Base-by-base conservation (phyloP, 2,797 vertebrate genomes). In the Nasua narica region DNA sequence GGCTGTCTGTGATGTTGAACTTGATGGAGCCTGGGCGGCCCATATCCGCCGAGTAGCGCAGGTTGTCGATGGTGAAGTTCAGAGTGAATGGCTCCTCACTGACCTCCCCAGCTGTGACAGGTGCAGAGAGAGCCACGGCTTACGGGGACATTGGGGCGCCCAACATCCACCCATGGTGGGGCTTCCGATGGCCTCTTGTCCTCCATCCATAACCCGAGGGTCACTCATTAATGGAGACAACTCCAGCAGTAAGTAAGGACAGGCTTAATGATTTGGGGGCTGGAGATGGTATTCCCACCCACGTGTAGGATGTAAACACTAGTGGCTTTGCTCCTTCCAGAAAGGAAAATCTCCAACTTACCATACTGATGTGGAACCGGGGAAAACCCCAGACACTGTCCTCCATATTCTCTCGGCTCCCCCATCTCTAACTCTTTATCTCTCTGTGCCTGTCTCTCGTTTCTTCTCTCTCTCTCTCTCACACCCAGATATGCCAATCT, bases 21-120 rank as follows among this genome's bases (percentile, higher is more conserved):
- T 96, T 98, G n/a, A 52, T 88, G 16, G 99, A 99, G 13, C 92
- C 92, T 0, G 93, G 96, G 7, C 2, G 96, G 62, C 90, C 95
- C 95, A 99, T 98, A 76, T 98, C 98, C 0, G 93, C 16, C 0
- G 93, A 97, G 94, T 98, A 99, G 74, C 91, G 98, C 83, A 99
- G 98, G 97, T 99, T 99, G 96, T 81, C 95, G 46, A 98, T 95
- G 70, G 98, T 99, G 95, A 99, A 98, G 93, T 98, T 99, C n/a
- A 99, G 65, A 0, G 95, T 98, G 97, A 98, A 98, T 1, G 77
- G 79, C 58, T 97, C 58, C 78, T 97, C 21, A 0, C 3, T 52
- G 62, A 79, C 12, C 27, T 86, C 60, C 4, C 8, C 78, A 10
- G 88, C 97, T 97, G 60, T 1, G 8, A 13, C 6, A 35, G 8